Conservation (phyloP, 2,888 invertebrate species). For the Drosophila vallismaia region DNA sequence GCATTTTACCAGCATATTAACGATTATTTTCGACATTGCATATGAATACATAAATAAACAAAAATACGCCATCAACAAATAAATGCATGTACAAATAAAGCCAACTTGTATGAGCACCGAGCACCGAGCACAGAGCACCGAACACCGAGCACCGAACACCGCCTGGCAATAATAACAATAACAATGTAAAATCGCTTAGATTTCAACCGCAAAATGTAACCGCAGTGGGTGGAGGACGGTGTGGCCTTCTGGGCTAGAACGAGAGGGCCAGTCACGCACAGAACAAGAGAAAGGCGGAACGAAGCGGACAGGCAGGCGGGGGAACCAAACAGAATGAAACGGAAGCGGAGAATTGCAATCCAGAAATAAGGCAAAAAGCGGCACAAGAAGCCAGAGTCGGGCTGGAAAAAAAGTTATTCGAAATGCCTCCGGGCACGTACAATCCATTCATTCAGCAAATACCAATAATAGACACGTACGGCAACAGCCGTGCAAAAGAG, state of each 20-base stretch:
- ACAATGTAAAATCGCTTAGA: conserved; percentile 81
- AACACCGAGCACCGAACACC: conserved; percentile 14
- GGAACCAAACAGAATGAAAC: background rate
- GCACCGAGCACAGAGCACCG: conserved; percentile 4
- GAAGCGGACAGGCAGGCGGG: conserved; percentile 3
- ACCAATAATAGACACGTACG: conserved; percentile 79
- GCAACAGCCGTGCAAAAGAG: conserved; percentile 17
- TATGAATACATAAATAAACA: conserved; percentile 77
- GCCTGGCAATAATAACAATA: conserved; percentile 74
- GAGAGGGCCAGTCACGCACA: conserved; percentile 38
- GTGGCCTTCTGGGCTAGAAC: background rate
- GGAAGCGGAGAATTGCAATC: conserved; percentile 30
- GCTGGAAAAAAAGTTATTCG: conserved; percentile 61
- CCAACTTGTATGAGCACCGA: conserved; percentile 13
- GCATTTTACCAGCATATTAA: conserved; percentile 74
- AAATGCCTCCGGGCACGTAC: conserved; percentile 76
- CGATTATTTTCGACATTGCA: conserved; percentile 76
- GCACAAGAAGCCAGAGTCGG: background rate
- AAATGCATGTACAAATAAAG: conserved; percentile 67
- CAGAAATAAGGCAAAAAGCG: conserved; percentile 9
- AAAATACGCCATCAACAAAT: conserved; percentile 73
- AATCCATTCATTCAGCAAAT: conserved; percentile 79
- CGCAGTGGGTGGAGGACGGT: conserved; percentile 13
- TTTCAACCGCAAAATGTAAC: conserved; percentile 69
- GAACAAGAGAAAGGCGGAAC: conserved; percentile 70